phyloP scores from a whole-genome alignment of 1,140 invertebrate species.

The Eurosta solidaginis region DNA sequence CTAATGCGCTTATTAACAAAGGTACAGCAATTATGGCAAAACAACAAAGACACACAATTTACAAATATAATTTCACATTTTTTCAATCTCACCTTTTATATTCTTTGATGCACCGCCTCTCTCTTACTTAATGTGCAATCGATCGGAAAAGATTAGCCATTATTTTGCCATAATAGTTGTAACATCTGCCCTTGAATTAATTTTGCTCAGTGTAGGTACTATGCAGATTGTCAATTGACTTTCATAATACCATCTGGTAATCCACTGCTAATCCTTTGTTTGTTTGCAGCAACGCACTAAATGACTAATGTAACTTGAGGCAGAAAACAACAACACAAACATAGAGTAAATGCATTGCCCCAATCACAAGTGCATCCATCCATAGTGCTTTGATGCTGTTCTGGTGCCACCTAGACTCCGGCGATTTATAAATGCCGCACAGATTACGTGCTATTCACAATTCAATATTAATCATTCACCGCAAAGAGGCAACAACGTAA shows the following conservation, averaged over 20 bases:
- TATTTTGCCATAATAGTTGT: neutral
- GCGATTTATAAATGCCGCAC: slow-evolving; percentile 8
- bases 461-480: neutral
- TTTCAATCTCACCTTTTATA: no score
- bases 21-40: no score
- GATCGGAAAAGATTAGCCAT: neutral
- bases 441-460: slow-evolving; percentile 17
- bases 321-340: neutral
- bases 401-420: slow-evolving; percentile 4
- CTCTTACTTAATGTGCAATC: neutral
- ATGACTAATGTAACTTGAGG: slow-evolving; percentile 17
- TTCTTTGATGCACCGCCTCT: neutral
- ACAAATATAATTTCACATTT: no score
- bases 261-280: slow-evolving; percentile 16
- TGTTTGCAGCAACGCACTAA: slow-evolving; percentile 1
- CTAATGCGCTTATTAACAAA: no score
- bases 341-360: neutral
- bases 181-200: neutral
- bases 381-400: neutral
- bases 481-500: neutral
- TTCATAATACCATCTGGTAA: slow-evolving; percentile 20
- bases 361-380: neutral
- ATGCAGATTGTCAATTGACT: neutral
- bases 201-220: neutral
- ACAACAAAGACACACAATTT: no score